These are phyloP conservation scores for Gallinago nigripennis DNA, from an alignment of 2,797 vertebrate species.

Conservation along the genomic window DNA sequence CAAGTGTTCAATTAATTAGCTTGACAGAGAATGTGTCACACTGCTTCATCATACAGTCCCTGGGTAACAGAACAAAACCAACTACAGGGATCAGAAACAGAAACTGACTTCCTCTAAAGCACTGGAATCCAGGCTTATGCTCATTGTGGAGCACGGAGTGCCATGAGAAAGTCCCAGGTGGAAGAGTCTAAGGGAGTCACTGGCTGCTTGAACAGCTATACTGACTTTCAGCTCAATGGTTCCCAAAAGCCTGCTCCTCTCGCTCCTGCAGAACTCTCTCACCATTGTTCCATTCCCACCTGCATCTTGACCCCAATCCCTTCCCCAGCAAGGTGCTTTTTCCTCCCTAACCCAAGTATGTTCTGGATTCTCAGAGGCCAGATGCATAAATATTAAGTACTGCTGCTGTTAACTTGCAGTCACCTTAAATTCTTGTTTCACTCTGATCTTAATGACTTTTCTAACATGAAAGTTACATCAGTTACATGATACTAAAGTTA, in stretches of 20 bases:
- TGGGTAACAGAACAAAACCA: background rate
- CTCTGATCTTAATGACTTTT: background rate
- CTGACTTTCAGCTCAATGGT: background rate
- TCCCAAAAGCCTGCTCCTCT: background rate
- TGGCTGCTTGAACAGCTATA: background rate
- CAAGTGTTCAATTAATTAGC: background rate
- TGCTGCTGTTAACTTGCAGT: background rate
- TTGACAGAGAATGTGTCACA: background rate
- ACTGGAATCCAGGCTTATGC: background rate
- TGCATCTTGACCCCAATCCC: background rate
- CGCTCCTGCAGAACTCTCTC: background rate
- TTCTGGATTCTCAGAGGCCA: background rate
- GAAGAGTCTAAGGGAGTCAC: background rate
- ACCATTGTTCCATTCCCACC: background rate
- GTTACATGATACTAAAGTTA: background rate
- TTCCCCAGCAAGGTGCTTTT: background rate
- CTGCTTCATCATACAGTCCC: background rate
- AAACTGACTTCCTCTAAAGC: background rate
- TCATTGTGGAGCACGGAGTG: background rate
- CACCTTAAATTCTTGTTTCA: background rate
- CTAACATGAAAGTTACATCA: background rate
- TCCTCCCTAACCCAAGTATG: background rate
- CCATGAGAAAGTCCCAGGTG: background rate
- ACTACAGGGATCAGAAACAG: background rate
- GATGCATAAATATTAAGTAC: background rate